Evolutionary conservation across 2,113 vertebrate genomes (phyloP).

Genomic region (Nothocercus julius): DNA sequence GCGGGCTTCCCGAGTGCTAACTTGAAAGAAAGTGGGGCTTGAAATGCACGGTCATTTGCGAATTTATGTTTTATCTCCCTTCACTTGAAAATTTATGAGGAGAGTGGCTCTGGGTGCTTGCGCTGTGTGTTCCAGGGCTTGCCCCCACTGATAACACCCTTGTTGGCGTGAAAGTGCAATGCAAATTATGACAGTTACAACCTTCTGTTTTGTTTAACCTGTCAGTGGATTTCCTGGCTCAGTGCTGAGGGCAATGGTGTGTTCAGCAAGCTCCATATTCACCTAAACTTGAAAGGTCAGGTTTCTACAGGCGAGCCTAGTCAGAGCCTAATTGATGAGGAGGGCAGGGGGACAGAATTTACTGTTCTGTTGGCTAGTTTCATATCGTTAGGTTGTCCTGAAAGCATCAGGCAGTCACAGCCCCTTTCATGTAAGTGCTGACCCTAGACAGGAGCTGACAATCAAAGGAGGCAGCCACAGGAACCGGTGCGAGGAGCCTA

Average conservation of each 20-base stretch:
- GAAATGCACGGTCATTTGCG: conserved; percentile 75
- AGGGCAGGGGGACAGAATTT: conserved; percentile 87
- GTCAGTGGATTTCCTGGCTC: conserved; percentile 89
- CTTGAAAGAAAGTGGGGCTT: conserved; percentile 72
- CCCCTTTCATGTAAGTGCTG: conserved; percentile 92
- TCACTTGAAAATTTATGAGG: conserved; percentile 87
- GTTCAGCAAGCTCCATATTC: conserved; percentile 85
- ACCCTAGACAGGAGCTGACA: conserved; percentile 97
- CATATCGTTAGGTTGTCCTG: conserved; percentile 88
- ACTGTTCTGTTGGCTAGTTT: conserved; percentile 88
- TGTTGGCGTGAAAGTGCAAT: conserved; percentile 90
- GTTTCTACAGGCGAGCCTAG: conserved; percentile 86
- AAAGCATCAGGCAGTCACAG: conserved; percentile 85
- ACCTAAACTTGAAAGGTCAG: conserved; percentile 87
- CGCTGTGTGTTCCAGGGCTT: conserved; percentile 87
- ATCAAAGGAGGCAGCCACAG: conserved; percentile 92
- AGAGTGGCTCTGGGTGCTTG: conserved; percentile 80
- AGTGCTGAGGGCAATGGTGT: conserved; percentile 82
- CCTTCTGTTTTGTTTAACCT: conserved; percentile 91
- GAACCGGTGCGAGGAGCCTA: conserved; percentile 89
- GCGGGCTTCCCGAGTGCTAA: conserved; percentile 68
- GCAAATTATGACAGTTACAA: conserved; percentile 92
- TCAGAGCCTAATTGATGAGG: conserved; percentile 89
- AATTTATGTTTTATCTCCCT: conserved; percentile 86
- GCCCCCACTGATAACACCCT: conserved; percentile 89